phyloP scores from a whole-genome alignment of 2,113 vertebrate genomes.

The Chrysochloris asiatica region DNA sequence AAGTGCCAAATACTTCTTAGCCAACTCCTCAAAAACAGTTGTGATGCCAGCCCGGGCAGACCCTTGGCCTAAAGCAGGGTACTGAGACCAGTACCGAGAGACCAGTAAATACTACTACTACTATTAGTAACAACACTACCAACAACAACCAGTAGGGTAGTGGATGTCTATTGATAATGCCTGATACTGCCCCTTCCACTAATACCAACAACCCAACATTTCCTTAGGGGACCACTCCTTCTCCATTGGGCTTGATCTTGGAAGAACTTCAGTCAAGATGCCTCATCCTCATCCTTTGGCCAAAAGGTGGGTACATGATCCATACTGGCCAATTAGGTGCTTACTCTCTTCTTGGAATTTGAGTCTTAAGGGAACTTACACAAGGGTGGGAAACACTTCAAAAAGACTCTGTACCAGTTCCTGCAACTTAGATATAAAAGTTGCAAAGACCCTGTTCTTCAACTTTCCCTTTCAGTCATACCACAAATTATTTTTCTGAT shows the following conservation, averaged over 20 bases:
- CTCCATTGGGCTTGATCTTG: neutral
- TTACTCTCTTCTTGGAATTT: neutral
- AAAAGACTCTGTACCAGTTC: neutral
- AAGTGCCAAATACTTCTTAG: neutral
- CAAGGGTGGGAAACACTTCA: neutral
- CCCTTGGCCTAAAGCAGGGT: neutral
- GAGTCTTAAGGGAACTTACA: neutral
- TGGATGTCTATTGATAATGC: neutral
- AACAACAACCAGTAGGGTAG: neutral
- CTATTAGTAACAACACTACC: rapidly evolving
- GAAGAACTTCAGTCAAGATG: neutral
- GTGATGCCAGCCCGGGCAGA: too few relatives aligned
- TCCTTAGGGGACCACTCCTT: neutral
- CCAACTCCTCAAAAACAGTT: neutral
- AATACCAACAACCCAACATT: rapidly evolving
- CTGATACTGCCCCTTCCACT: neutral
- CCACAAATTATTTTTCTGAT: neutral
- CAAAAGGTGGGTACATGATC: neutral
- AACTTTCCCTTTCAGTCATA: neutral
- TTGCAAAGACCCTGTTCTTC: neutral
- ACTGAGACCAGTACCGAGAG: neutral
- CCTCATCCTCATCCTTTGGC: neutral
- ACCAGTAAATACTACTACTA: neutral
- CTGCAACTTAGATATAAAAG: neutral
- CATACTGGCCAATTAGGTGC: too few relatives aligned